Conservation (phyloP, 2,888 invertebrate genomes). For the Ametastegia equiseti region DNA sequence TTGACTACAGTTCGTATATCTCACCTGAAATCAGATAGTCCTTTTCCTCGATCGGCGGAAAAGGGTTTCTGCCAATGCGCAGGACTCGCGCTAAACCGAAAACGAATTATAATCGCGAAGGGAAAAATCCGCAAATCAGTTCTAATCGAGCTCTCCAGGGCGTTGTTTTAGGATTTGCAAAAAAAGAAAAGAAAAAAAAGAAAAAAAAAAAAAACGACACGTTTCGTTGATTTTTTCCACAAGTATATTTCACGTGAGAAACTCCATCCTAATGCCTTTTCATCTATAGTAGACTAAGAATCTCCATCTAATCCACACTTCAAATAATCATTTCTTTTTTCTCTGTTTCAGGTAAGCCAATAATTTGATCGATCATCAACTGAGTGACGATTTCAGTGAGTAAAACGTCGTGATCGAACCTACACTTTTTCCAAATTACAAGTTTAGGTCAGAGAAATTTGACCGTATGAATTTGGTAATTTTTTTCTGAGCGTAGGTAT, state of each 20-base stretch:
- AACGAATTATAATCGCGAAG: not conserved
- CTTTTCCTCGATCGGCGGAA: not conserved
- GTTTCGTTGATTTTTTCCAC: not conserved
- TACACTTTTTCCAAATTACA: not conserved
- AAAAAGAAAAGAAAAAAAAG: not conserved
- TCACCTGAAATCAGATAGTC: not conserved
- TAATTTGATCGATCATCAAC: not conserved
- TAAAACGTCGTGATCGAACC: not conserved
- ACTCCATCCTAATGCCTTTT: no score
- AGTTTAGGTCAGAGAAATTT: no score
- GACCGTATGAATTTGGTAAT: no score
- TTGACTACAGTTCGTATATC: not conserved
- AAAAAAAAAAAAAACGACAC: not conserved
- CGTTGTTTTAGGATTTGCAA: constrained; percentile 16
- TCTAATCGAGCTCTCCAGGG: not conserved
- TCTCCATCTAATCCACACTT: not conserved
- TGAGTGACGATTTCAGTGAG: not conserved
- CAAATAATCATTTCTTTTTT: not conserved
- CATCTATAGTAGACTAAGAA: no score
- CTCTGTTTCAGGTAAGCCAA: constrained; percentile 33
- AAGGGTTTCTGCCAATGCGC: not conserved
- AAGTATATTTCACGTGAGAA: no score
- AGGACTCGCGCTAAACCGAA: not conserved
- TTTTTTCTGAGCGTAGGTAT: no score
- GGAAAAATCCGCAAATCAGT: not conserved